A percentile compares a stretch with the other conserved stretches of the same genome.
Conservation (phyloP, 2,113 vertebrate genomes). For the Nasalis larvatus region DNA sequence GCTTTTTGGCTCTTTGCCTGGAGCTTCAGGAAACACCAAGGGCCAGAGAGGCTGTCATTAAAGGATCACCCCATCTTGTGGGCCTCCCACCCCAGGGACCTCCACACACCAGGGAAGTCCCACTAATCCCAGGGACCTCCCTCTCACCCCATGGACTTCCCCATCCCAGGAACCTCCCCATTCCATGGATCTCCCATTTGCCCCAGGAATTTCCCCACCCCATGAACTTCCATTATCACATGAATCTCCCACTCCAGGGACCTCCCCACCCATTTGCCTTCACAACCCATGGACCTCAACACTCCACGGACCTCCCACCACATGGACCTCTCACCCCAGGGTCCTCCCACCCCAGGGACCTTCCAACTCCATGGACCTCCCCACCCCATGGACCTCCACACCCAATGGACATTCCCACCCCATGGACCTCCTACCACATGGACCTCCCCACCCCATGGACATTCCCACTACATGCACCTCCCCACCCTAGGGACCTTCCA, state of each 20-base stretch:
- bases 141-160: rapidly evolving
- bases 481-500: no score
- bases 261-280: neutral
- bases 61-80: neutral
- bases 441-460: no score
- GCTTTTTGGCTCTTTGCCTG: neutral
- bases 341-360: neutral
- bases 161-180: no score
- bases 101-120: neutral
- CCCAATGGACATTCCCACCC: no score
- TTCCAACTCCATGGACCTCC: neutral
- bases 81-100: neutral
- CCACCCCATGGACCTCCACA: no score
- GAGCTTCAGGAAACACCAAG: neutral
- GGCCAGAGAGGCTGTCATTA: neutral
- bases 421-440: neutral
- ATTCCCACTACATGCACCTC: neutral
- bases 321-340: neutral
- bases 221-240: no score
- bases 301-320: neutral
- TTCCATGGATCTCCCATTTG: neutral
- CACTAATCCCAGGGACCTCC: neutral
- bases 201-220: no score
- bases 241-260: no score
- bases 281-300: neutral